Percentiles rank a stretch among this genome's conserved stretches.
These are phyloP conservation scores for Margaritifera margaritifera DNA, from an alignment of 2,888 invertebrate species.

Conservation along the genomic window DNA sequence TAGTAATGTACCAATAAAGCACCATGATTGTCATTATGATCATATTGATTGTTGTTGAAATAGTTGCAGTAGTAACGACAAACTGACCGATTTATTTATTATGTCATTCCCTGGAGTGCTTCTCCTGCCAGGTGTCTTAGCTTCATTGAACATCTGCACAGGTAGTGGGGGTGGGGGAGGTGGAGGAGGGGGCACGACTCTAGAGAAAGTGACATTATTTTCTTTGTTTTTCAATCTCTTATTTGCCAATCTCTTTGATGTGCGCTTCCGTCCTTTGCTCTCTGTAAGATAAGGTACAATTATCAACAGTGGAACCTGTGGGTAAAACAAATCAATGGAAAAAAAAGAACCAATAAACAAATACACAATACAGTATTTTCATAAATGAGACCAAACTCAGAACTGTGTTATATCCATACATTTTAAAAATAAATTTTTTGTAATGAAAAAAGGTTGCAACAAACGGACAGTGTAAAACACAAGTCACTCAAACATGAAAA, in stretches of 20 bases:
- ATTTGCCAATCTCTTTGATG: conserved; percentile 43
- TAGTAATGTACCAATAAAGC: too few relatives aligned
- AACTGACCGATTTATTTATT: conserved; percentile 20
- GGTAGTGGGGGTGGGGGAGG: conserved; percentile 50
- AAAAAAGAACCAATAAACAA: not conserved
- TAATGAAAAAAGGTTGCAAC: too few relatives aligned
- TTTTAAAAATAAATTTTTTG: too few relatives aligned
- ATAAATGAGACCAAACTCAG: too few relatives aligned
- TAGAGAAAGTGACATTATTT: conserved; percentile 4
- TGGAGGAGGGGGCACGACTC: conserved; percentile 31
- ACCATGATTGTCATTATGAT: too few relatives aligned
- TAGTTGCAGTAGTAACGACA: not conserved
- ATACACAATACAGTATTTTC: too few relatives aligned
- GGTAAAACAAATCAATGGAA: not conserved
- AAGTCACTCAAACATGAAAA: too few relatives aligned
- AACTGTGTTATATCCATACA: too few relatives aligned
- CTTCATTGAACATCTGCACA: conserved; percentile 8
- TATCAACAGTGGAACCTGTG: not conserved
- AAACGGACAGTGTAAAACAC: too few relatives aligned
- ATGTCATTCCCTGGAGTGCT: conserved; percentile 36
- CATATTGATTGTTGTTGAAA: too few relatives aligned
- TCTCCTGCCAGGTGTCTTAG: conserved; percentile 10
- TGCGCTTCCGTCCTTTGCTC: conserved; percentile 41
- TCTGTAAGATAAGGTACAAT: conserved; percentile 26
- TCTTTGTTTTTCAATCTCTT: conserved; percentile 27